Conservation (phyloP, 2,113 vertebrate species). For the Gnathonemus longibarbis region DNA sequence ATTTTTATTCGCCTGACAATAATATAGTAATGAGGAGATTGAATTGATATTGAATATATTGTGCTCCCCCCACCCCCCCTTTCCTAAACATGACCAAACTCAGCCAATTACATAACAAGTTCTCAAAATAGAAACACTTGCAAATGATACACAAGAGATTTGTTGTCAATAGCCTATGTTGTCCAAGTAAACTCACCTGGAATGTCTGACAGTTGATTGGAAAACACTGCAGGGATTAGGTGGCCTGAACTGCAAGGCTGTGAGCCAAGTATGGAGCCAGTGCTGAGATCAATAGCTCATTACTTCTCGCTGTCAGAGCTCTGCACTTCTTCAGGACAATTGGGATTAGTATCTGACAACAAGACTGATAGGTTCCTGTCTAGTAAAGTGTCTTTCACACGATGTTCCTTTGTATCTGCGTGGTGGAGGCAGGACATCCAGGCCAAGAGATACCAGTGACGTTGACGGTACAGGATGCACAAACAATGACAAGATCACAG, state of each 20-base stretch:
- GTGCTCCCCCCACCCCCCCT: background rate
- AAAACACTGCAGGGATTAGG: constrained; percentile 43
- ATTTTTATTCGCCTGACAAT: background rate
- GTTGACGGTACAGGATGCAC: background rate
- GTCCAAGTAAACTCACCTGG: constrained; percentile 28
- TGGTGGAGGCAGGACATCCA: background rate
- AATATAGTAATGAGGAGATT: background rate
- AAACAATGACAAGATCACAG: background rate
- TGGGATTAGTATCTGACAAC: constrained; percentile 30
- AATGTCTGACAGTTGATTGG: constrained; percentile 45
- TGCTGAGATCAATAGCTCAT: constrained; percentile 63
- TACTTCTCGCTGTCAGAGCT: constrained; percentile 45
- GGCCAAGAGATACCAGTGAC: too few species aligned
- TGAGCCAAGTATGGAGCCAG: constrained; percentile 41
- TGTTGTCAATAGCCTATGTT: constrained; percentile 19
- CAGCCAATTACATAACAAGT: background rate
- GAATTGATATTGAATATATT: background rate
- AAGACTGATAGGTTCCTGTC: constrained; percentile 20
- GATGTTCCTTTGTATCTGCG: background rate
- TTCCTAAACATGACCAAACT: background rate
- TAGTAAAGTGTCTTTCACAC: background rate
- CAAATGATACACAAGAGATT: constrained; percentile 31
- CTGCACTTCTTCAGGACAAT: constrained; percentile 28
- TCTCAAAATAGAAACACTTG: constrained; percentile 29
- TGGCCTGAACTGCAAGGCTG: constrained; percentile 49